Evolutionary conservation across 1,140 invertebrate species (phyloP).

Genomic region (Papilio aristodemus): DNA sequence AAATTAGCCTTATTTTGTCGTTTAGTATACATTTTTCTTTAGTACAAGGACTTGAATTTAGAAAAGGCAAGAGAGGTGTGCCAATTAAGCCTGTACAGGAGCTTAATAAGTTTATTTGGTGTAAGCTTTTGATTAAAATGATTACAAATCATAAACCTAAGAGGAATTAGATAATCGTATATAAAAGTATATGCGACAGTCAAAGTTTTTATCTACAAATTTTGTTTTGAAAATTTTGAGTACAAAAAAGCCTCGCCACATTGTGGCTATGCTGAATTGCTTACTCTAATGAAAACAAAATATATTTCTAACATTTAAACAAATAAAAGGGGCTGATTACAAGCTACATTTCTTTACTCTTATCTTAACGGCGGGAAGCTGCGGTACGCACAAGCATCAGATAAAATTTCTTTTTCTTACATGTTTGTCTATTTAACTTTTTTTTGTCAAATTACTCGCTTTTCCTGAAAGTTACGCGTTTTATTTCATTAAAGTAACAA

Average conservation of each 20-base stretch:
- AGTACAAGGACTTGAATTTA: no score
- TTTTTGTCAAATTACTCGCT: neutral
- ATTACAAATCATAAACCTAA: no score
- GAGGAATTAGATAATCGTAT: no score
- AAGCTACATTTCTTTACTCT: slow-evolving; percentile 56
- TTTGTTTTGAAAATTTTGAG: no score
- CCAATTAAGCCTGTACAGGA: no score
- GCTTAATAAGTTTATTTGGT: no score
- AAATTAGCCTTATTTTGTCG: slow-evolving; percentile 66
- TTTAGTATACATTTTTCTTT: slow-evolving; percentile 40
- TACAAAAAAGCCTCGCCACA: no score
- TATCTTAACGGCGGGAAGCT: slow-evolving; percentile 56
- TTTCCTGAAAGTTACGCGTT: neutral
- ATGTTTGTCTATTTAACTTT: slow-evolving; percentile 21
- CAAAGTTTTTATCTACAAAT: no score
- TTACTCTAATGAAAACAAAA: neutral
- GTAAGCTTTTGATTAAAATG: no score
- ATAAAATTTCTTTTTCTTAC: slow-evolving; percentile 28
- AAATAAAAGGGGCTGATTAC: slow-evolving; percentile 52
- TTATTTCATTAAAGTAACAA: neutral
- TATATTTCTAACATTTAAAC: slow-evolving; percentile 48
- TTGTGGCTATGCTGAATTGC: slow-evolving; percentile 44
- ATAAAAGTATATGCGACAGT: no score
- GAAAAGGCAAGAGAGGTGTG: no score
- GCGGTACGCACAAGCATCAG: slow-evolving; percentile 29